phyloP scores from a whole-genome alignment of 2,888 invertebrate genomes.

The Cephalotes varians region DNA sequence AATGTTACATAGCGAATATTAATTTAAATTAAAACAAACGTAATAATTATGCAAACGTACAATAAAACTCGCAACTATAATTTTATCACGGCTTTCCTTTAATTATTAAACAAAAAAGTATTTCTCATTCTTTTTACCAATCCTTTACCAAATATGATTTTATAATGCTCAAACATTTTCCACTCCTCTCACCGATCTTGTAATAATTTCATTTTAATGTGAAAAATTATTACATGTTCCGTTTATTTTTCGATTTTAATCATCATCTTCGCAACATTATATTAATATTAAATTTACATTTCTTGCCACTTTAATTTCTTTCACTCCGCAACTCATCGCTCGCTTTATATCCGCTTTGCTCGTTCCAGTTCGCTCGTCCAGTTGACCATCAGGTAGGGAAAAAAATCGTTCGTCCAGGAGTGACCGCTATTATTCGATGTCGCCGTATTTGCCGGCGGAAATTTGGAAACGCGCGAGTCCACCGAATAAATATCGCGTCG shows the following conservation, averaged over 20 bases:
- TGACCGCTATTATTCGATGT: constrained; percentile 64
- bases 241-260: background rate
- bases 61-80: background rate
- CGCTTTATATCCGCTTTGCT: constrained; percentile 11
- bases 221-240: background rate
- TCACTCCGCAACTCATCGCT: background rate
- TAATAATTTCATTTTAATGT: background rate
- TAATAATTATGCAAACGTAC: background rate
- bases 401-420: constrained; percentile 33
- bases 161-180: too few relatives aligned
- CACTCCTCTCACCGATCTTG: background rate
- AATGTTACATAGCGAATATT: background rate
- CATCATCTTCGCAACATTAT: background rate
- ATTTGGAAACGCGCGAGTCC: constrained; percentile 74
- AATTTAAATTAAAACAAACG: background rate
- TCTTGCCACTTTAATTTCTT: background rate
- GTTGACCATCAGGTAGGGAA: constrained; percentile 6
- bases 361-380: constrained; percentile 9
- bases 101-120: too few relatives aligned
- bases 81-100: background rate
- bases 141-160: too few relatives aligned
- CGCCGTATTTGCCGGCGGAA: constrained; percentile 68
- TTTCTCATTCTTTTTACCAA: too few relatives aligned
- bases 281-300: constrained; percentile 6
- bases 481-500: constrained; percentile 74